Base-by-base conservation (phyloP, 2,888 invertebrate species). In the Aethes cnicana region DNA sequence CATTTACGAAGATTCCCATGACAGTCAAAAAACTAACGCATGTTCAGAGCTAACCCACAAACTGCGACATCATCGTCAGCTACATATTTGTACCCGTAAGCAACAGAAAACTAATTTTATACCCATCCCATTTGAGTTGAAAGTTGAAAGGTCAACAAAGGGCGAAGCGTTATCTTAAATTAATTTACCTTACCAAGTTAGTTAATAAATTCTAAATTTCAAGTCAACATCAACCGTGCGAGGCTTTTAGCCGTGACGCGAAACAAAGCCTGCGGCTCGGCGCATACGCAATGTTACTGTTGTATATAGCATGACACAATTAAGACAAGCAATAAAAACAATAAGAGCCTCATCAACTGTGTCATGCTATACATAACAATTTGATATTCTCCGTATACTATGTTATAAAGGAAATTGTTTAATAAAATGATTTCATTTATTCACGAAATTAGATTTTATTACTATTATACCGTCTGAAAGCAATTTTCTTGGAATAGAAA, bases 191-290 rank as follows among this genome's bases (percentile, higher is more conserved):
- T 17, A 28, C 36, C 36, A 46, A 52, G 52, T 52, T 33, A 32
- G 44, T 52, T 46, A 52, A 52, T 52, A 44, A 39, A 52, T 52
- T 52, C 46, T 32, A 32, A 52, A 46, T 52, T 46, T 21, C 39
- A 44, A 52, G 44, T 52, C 32, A 52, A 52, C 52, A 46, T 52
- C 32, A 52, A 52, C 52, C 39, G 21, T 46, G 33, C 44, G 52
- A 46, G 39, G 52, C 39, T 44, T 39, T 39, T 33, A 46, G 25
- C 39, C 52, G 46, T 39, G 26, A 26, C 46, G 52, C 52, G 39
- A 52, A 52, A 46, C 46, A 52, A 46, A 39, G 37, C 41, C 44
- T 23, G 32, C 20, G 33, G 41, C 44, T 9, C 21, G 25, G 20
- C 42, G 28, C 14, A 20, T 25, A 46, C 52, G 23, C 46, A 25